phyloP scores from a whole-genome alignment of 2,113 vertebrate species.

The Oryctolagus cuniculus region mOryCun1.1 NC_091433.1:101167501-101168000 shows the following conservation, averaged over 20 bases:
- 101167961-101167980: background rate
- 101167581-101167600: background rate
- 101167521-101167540: background rate
- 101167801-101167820: background rate
- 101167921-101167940: background rate
- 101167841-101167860: background rate
- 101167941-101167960: background rate
- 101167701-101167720: background rate
- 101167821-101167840: background rate
- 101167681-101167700: background rate
- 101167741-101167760: background rate
- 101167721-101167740: background rate
- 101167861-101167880: background rate
- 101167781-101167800: background rate
- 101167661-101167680: background rate
- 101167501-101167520: background rate
- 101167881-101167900: constrained; percentile 13
- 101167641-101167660: background rate
- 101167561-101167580: background rate
- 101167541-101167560: background rate
- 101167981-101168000: background rate
- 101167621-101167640: background rate
- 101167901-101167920: background rate
- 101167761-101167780: background rate
- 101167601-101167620: background rate